Percentiles rank a stretch among this genome's conserved stretches.
phyloP scores from a whole-genome alignment of 2,113 vertebrate species.

The Scortum barcoo region DNA sequence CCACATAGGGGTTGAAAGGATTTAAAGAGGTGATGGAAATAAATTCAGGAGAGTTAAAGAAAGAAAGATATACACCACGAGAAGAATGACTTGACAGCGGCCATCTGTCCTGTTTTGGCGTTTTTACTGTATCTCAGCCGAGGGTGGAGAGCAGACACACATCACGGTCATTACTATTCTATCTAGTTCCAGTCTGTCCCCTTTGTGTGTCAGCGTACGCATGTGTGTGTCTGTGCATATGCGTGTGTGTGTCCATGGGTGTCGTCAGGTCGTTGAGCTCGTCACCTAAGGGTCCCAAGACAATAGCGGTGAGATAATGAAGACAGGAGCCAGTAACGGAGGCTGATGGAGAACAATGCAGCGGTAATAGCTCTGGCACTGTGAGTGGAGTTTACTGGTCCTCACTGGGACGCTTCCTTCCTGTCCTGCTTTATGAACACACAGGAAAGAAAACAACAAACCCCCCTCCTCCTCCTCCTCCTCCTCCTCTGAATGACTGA shows the following conservation, averaged over 20 bases:
- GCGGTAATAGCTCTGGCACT: conserved; percentile 66
- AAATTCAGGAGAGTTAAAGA: conserved; percentile 22
- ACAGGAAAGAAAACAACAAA: conserved; percentile 69
- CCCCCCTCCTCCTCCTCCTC: conserved; percentile 10
- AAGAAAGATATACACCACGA: conserved; percentile 39
- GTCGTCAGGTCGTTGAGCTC: conserved; percentile 59
- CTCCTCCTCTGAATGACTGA: conserved; percentile 14
- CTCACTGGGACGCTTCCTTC: conserved; percentile 71
- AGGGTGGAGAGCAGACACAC: conserved; percentile 40
- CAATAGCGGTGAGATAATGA: conserved; percentile 73
- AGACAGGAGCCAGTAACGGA: conserved; percentile 49
- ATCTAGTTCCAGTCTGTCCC: conserved; percentile 21
- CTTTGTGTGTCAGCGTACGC: conserved; percentile 32
- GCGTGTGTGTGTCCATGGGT: conserved; percentile 17
- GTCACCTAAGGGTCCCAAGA: conserved; percentile 67
- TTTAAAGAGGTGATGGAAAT: conserved; percentile 25
- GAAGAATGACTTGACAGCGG: conserved; percentile 53
- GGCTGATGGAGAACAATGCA: conserved; percentile 72
- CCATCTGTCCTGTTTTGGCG: conserved; percentile 65
- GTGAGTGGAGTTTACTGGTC: conserved; percentile 61
- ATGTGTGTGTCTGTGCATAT: conserved; percentile 15
- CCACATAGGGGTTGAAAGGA: conserved; percentile 5
- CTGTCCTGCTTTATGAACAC: conserved; percentile 75
- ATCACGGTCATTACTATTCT: conserved; percentile 40
- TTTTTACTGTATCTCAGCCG: conserved; percentile 52